Evolutionary conservation across 1,140 invertebrate genomes (phyloP).

Genomic region (Aporrectodea caliginosa): DNA sequence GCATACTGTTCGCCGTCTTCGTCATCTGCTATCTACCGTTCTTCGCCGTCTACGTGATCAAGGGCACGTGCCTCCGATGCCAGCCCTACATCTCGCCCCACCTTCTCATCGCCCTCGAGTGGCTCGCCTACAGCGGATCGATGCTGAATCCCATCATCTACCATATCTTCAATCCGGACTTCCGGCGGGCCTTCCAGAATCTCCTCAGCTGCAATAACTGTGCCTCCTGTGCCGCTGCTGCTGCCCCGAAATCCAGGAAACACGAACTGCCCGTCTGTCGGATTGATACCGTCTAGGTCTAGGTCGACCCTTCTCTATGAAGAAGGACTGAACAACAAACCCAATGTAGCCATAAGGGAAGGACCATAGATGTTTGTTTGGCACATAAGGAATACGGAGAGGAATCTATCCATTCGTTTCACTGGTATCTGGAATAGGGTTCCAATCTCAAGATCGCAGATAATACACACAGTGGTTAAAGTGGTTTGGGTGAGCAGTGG

Average conservation of each 20-base stretch:
- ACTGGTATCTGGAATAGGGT: no score
- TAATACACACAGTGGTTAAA: no score
- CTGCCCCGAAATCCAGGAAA: not conserved
- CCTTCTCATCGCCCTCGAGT: conserved; percentile 35
- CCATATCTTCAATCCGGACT: conserved; percentile 39
- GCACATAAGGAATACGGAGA: no score
- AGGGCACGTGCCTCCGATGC: conserved; percentile 33
- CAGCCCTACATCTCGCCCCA: conserved; percentile 26
- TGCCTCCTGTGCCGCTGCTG: conserved; percentile 6
- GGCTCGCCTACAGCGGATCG: conserved; percentile 39
- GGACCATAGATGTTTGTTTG: no score
- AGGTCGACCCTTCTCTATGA: no score
- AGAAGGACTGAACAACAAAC: no score
- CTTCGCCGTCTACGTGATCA: conserved; percentile 37
- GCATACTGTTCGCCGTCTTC: conserved; percentile 40
- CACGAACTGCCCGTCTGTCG: not conserved
- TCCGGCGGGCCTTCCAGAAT: conserved; percentile 37
- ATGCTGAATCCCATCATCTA: conserved; percentile 42
- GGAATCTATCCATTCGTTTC: no score
- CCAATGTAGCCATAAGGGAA: no score
- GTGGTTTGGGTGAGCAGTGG: no score
- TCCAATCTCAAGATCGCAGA: no score
- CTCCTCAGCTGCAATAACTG: conserved; percentile 33
- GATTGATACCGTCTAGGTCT: not conserved
- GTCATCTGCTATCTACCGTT: conserved; percentile 40